These are phyloP conservation scores for Hirtodrosophila trivittata DNA, from an alignment of 2,888 invertebrate genomes.

Conservation along the genomic window DNA sequence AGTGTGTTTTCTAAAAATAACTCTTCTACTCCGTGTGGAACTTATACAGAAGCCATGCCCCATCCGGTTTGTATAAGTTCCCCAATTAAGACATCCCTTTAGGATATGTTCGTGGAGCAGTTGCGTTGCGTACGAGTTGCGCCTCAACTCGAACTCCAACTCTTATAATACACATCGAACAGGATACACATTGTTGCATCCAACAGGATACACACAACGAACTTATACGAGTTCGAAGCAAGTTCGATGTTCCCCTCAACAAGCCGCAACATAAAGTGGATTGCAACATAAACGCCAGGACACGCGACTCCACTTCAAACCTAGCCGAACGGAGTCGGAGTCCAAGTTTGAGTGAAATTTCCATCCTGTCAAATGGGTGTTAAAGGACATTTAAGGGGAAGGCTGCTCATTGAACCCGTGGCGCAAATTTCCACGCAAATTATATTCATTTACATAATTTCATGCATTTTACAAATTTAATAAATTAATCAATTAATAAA, in stretches of 20 bases:
- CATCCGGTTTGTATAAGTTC: conserved; percentile 13
- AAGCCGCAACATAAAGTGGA: conserved; percentile 23
- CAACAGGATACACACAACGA: conserved; percentile 41
- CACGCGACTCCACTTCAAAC: not conserved
- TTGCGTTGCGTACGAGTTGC: conserved; percentile 20
- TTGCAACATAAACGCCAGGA: conserved; percentile 22
- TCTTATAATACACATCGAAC: conserved; percentile 12
- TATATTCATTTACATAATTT: not conserved
- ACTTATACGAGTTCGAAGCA: conserved; percentile 31
- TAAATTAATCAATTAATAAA: conserved; percentile 56
- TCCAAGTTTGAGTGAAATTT: not conserved
- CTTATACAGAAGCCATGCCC: not conserved
- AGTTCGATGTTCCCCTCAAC: conserved; percentile 30
- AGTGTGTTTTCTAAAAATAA: conserved; percentile 1
- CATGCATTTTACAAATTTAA: conserved; percentile 6
- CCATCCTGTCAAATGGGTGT: conserved; percentile 2
- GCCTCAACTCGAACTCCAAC: conserved; percentile 12
- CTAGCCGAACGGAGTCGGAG: conserved; percentile 34
- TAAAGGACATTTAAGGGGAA: conserved; percentile 15
- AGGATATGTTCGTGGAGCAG: not conserved
- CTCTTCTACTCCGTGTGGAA: not conserved
- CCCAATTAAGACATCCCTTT: conserved; percentile 37
- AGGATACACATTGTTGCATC: conserved; percentile 16
- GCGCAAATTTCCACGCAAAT: too few relatives aligned
- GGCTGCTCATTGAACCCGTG: conserved; percentile 6